Evolutionary conservation across 2,113 vertebrate species (phyloP), one percentile per base, ranked within the genome.

Genomic region (Nanorana parkeri): DNA sequence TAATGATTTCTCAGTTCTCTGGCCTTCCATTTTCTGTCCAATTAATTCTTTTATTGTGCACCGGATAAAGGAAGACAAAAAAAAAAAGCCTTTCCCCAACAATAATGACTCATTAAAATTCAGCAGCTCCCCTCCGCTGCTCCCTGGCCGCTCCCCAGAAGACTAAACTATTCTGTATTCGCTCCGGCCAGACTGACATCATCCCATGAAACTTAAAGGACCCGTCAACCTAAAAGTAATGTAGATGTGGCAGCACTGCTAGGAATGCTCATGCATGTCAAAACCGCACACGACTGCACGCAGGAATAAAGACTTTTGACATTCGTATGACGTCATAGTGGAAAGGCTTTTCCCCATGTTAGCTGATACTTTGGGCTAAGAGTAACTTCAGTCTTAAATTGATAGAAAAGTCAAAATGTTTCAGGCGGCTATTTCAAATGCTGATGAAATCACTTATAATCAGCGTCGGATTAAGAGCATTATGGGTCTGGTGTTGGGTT

Each of bases 71-170:
- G 92, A 92, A 96, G 92, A 98, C 96, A 98, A 98, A 96, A 92
- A 98, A 96, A 98, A 99, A 96, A 99, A 96, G 90, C 91, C 89
- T 93, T 90, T 93, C 90, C 92, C 85, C 41, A 89, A 90, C 92
- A 93, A 95, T 96, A 96, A 96, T 95, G 95, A 94, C 93, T 99
- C 96, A 98, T 98, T 98, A 96, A 96, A 95, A 98, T 98, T 98
- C 96, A 97, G 93, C 92, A 93, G 95, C 92, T 94, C 92, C 71
- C 36, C 84, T 84, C 91, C 90, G 87, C 90, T 86, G 88, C 85
- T 92, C 92, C 91, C 93, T 93, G 94, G 92, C 94, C 93, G 92
- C 90, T 77, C 92, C 91, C 91, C 89, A 93, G 91, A 90, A 88
- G 84, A 89, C 92, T 89, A 87, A 90, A 90, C 92, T 92, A 92